These are phyloP conservation scores for Pterostichus madidus DNA, from an alignment of 2,888 invertebrate species.

Conservation along the genomic window DNA sequence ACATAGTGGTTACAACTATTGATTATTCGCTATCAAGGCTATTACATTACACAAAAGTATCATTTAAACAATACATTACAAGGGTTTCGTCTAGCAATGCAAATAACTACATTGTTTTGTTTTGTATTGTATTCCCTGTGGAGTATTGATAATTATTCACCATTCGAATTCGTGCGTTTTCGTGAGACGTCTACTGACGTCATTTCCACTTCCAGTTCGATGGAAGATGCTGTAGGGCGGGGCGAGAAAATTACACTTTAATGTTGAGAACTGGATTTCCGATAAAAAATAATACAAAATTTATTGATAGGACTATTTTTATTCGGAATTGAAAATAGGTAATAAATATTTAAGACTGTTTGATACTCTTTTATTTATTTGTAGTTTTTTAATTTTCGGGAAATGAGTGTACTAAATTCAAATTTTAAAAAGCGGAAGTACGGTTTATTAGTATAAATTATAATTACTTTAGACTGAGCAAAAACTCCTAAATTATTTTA, in stretches of 20 bases:
- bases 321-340: constrained; percentile 43
- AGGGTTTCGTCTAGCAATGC: constrained; percentile 44
- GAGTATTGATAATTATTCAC: constrained; percentile 30
- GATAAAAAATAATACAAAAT: constrained; percentile 7
- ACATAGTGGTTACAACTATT: constrained; percentile 44
- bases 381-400: background rate
- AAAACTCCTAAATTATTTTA: too few relatives aligned
- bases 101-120: constrained; percentile 21
- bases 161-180: constrained; percentile 24
- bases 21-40: constrained; percentile 52
- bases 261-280: constrained; percentile 12
- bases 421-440: constrained; percentile 24
- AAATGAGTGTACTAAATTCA: constrained; percentile 38
- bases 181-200: constrained; percentile 38
- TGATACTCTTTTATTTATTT: background rate
- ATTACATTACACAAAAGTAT: constrained; percentile 58
- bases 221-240: constrained; percentile 34
- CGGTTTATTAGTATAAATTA: background rate
- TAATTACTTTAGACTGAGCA: too few relatives aligned
- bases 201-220: constrained; percentile 49
- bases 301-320: constrained; percentile 19
- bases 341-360: constrained; percentile 28
- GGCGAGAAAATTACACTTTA: constrained; percentile 45
- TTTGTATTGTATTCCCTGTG: background rate
- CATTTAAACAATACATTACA: constrained; percentile 25